Conservation (phyloP, 2,888 invertebrate species). For the Gerris lacustris region DNA sequence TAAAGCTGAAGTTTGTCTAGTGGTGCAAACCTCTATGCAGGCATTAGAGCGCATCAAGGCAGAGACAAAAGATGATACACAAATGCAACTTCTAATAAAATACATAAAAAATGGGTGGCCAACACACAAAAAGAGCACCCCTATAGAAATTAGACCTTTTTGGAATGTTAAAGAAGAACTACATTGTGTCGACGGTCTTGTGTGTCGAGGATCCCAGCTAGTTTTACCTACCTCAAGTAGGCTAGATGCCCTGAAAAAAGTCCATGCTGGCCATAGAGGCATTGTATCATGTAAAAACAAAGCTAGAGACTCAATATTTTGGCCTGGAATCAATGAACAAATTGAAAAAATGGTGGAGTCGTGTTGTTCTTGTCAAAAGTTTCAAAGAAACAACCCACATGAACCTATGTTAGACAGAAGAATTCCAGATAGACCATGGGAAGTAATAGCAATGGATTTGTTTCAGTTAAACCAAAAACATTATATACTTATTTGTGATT, state of each 20-base stretch:
- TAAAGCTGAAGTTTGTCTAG: not conserved
- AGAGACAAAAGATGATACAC: not conserved
- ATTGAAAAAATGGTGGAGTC: not conserved
- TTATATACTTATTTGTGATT: constrained; percentile 4
- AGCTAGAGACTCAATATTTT: not conserved
- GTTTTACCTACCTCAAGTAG: not conserved
- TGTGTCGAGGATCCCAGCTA: not conserved
- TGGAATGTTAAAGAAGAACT: constrained; percentile 1
- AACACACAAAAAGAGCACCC: not conserved
- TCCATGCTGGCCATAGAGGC: not conserved
- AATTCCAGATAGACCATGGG: constrained; percentile 6
- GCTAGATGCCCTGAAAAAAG: not conserved
- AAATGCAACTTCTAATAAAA: not conserved
- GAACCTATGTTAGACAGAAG: not conserved
- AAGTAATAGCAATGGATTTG: not conserved
- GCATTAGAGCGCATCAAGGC: not conserved
- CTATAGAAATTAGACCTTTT: not conserved
- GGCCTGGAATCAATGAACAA: not conserved
- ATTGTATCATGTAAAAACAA: not conserved
- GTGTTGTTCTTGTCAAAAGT: not conserved
- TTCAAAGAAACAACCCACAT: not conserved
- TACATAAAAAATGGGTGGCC: not conserved
- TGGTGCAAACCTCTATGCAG: not conserved
- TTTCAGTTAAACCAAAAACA: constrained; percentile 7
- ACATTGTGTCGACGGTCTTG: not conserved